Percentiles rank a stretch among this genome's conserved stretches.
These are phyloP conservation scores for Hemichromis elongatus DNA, from an alignment of 2,113 vertebrate genomes.

Conservation along the genomic window DNA sequence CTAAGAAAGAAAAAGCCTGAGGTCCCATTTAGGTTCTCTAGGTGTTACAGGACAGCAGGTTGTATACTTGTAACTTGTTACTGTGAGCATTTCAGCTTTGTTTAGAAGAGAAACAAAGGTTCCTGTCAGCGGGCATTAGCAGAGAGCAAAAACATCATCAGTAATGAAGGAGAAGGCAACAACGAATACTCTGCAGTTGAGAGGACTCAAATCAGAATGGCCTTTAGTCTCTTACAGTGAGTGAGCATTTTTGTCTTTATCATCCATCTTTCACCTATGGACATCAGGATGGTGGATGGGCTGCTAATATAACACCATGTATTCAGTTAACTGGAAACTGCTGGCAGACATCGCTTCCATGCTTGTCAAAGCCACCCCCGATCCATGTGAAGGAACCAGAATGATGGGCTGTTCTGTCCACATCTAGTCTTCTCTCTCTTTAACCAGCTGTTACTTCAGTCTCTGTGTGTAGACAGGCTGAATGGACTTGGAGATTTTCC, in stretches of 20 bases:
- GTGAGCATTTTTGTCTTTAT: background rate
- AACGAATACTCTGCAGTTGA: background rate
- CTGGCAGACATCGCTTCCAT: background rate
- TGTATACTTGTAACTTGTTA: background rate
- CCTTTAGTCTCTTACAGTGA: background rate
- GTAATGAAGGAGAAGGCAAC: background rate
- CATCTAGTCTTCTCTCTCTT: too few species aligned
- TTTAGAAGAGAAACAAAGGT: too few species aligned
- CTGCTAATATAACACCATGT: background rate
- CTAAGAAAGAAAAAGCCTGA: background rate
- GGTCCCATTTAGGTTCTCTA: background rate
- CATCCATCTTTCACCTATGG: background rate
- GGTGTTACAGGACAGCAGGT: background rate
- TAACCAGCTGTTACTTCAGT: too few species aligned
- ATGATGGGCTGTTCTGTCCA: too few species aligned
- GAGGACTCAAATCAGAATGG: background rate
- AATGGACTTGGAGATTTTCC: too few species aligned
- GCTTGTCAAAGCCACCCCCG: too few species aligned
- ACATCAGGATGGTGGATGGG: background rate
- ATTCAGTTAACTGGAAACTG: background rate
- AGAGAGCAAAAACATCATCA: slow-evolving; percentile 10
- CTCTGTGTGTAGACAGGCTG: too few species aligned
- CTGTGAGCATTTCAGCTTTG: background rate
- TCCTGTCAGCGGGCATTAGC: too few species aligned
- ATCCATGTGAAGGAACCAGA: too few species aligned